Base-by-base conservation (phyloP, 2,888 invertebrate species). In the Lissonota sp. region DNA sequence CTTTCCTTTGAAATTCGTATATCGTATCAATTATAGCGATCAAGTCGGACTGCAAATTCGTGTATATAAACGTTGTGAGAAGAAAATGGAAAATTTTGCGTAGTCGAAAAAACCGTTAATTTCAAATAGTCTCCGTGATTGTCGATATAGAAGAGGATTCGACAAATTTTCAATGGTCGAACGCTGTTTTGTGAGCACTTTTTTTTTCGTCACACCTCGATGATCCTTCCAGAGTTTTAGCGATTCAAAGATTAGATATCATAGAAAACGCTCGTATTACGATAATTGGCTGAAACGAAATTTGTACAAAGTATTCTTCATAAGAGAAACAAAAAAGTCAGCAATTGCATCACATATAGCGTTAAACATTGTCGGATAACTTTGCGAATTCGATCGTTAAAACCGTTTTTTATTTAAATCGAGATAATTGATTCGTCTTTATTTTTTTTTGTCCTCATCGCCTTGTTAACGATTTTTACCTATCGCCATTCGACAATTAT, bases 1-100 rank as follows among this genome's bases (percentile, higher is more conserved):
- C 57, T 73, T 69, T 39, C 53, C 39, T 53, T 60, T 40, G 37
- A 62, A 53, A 64, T 55, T 44, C 4, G 64, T 64, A 63, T 69
- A 66, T 44, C 53, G 66, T 72, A 67, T 67, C 57, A 46, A 55
- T 53, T 6, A 58, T 60, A 64, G 46, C 69, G 53, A 70, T 73
- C 69, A 58, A 53, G 73, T 64, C 80, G 63, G 80, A 72, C 76
- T 60, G 57, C 5, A 49, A 81, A 77, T 73, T 81, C 64, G 72
- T 77, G 77, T 81, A 81, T 12, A 80, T 75, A 75, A 44, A 75
- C 39, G 53, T 60, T 75, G 51, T 8, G 16, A 51, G 42, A 49
- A 46, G 46, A 51, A 40, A 16, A 55, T 55, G 12, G 49, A 51
- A 58, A 42, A 74, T 12, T 51, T 10, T n/a, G n/a, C 46, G 60